These are phyloP conservation scores for Hemitrygon akajei DNA, from an alignment of 2,797 vertebrate species.

Conservation along the genomic window DNA sequence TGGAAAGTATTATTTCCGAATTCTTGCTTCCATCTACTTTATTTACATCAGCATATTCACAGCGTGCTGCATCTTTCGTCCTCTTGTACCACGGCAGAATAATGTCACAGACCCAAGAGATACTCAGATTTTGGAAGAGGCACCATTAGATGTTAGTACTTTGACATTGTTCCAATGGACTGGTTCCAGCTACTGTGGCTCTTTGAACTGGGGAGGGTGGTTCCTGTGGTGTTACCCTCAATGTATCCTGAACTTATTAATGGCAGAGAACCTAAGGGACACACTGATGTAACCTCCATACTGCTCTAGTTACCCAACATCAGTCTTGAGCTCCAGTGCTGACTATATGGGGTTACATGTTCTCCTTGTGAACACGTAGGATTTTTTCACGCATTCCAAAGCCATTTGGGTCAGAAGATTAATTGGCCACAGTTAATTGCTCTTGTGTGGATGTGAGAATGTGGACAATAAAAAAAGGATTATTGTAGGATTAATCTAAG, in stretches of 20 bases:
- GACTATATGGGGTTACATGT: too few relatives aligned
- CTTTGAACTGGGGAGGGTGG: not conserved
- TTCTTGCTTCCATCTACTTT: constrained; percentile 72
- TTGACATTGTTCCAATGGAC: not conserved
- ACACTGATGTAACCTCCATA: not conserved
- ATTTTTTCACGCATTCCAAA: too few relatives aligned
- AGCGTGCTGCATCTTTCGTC: constrained; percentile 76
- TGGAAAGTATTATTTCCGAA: constrained; percentile 82
- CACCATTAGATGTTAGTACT: constrained; percentile 63
- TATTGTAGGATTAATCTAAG: too few relatives aligned
- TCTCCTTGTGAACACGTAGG: too few relatives aligned
- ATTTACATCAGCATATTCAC: constrained; percentile 84
- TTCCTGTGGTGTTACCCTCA: not conserved
- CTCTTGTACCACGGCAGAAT: constrained; percentile 65
- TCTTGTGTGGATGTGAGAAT: too few relatives aligned
- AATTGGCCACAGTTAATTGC: too few relatives aligned
- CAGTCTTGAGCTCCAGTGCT: too few relatives aligned
- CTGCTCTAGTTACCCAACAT: too few relatives aligned
- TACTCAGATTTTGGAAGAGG: constrained; percentile 70
- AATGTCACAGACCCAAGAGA: constrained; percentile 69
- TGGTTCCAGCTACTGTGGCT: not conserved
- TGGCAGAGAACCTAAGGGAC: not conserved
- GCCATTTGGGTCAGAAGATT: too few relatives aligned
- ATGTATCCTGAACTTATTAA: not conserved
- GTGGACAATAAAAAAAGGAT: too few relatives aligned